Conservation (phyloP, 2,888 invertebrate species). For the Aplocera efformata region DNA sequence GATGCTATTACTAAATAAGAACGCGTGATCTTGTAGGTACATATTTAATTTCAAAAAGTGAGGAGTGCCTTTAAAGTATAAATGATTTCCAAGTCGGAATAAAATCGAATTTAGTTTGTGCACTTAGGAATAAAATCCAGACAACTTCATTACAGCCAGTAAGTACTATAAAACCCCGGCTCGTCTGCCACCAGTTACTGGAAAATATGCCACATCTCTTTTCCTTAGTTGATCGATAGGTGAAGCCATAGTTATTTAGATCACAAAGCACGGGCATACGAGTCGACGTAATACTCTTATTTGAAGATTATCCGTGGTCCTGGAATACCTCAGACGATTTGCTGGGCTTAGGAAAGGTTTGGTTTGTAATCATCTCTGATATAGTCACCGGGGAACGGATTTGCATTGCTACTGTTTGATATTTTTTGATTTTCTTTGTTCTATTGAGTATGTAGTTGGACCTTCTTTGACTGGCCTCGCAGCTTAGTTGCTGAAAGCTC, state of each 20-base stretch:
- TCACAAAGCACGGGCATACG: constrained; percentile 56
- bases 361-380: constrained; percentile 25
- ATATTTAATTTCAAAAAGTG: no score
- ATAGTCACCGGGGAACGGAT: constrained; percentile 18
- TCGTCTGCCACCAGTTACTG: not conserved
- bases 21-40: no score
- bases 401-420: constrained; percentile 5
- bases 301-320: constrained; percentile 63
- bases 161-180: no score
- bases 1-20: no score
- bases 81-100: no score
- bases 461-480: no score
- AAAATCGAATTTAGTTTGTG: no score
- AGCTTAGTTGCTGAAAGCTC: no score
- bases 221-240: constrained; percentile 9
- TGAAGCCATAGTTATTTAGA: constrained; percentile 61
- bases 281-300: constrained; percentile 67
- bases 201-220: constrained; percentile 5
- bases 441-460: no score
- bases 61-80: no score
- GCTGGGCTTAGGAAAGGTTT: constrained; percentile 26
- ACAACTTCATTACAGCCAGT: no score
- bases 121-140: no score
- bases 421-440: constrained; percentile 2
- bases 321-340: constrained; percentile 48